phyloP scores from a whole-genome alignment of 1,140 invertebrate species.

The Patella vulgata region DNA sequence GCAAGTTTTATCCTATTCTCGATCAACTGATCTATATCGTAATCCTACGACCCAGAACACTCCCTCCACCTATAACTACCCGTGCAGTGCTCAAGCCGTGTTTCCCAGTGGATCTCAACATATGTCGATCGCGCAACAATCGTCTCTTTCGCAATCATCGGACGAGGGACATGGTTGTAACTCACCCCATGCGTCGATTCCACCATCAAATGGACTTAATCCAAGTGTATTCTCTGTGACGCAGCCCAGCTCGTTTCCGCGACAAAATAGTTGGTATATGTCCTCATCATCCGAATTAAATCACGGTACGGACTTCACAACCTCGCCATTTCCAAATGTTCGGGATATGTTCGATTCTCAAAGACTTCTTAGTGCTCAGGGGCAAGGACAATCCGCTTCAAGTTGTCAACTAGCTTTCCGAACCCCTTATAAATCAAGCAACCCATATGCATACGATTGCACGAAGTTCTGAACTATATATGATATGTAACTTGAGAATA shows the following conservation, averaged over 20 bases:
- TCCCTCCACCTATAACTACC: slow-evolving; percentile 37
- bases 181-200: slow-evolving; percentile 40
- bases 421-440: slow-evolving; percentile 50
- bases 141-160: slow-evolving; percentile 7
- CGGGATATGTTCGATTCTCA: slow-evolving; percentile 58
- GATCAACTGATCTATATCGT: slow-evolving; percentile 51
- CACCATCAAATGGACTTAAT: slow-evolving; percentile 48
- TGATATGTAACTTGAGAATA: too few relatives aligned
- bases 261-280: slow-evolving; percentile 58
- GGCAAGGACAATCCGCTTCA: slow-evolving; percentile 40
- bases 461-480: slow-evolving; percentile 63
- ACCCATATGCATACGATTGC: slow-evolving; percentile 58
- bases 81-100: slow-evolving; percentile 29
- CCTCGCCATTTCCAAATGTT: slow-evolving; percentile 41
- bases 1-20: slow-evolving; percentile 46
- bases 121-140: slow-evolving; percentile 24
- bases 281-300: slow-evolving; percentile 44
- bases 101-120: slow-evolving; percentile 26
- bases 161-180: slow-evolving; percentile 34
- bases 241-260: slow-evolving; percentile 41
- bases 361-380: slow-evolving; percentile 41
- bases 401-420: slow-evolving; percentile 62
- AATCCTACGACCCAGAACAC: slow-evolving; percentile 34
- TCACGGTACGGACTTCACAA: slow-evolving; percentile 41
- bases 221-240: slow-evolving; percentile 47